Evolutionary conservation across 2,888 invertebrate genomes (phyloP), one percentile per base, ranked within the genome.

Genomic region (Drosophila quasianomalipes): DNA sequence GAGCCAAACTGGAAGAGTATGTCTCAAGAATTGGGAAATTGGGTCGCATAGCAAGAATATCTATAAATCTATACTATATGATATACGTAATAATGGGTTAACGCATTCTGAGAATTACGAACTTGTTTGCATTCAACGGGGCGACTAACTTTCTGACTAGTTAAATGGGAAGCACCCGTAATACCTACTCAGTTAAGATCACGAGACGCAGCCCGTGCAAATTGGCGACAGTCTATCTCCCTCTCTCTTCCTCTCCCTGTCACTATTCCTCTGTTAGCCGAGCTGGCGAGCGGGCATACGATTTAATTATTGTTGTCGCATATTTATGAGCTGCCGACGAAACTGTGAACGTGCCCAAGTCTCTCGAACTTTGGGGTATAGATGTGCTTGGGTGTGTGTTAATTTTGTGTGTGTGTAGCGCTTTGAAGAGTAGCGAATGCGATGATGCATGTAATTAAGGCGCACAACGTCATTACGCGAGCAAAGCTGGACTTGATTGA

Each of bases 161-260:
- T 71, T 77, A 61, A 61, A 39, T 75, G 90, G 90, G 76, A 84
- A 89, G 72, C 87, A 87, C 84, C 88, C 81, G 65, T 68, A 33
- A 51, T 39, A 44, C 35, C 44, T 22, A 51, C 30, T 30, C 59
- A 44, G 54, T 65, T 61, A 51, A 58, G 85, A 85, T 90, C 85
- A 85, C 85, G 85, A 85, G 85, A 85, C 85, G 33, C 57, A 66
- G 90, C 90, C 79, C 89, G 89, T 90, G 85, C 75, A 70, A 82
- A 84, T 79, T 82, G 58, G 57, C 73, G 71, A 64, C 53, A 64
- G 60, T 53, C 66, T 52, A 72, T 68, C 26, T 33, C n/a, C 5
- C n/a, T 30, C 10, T 44, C 19, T n/a, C 19, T 30, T 26, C 68
- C 22, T 62, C 44, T 54, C 19, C 16, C 19, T 19, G 22, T 26